These are phyloP conservation scores for Anguilla megastoma DNA, from an alignment of 2,797 vertebrate species.

Conservation along the genomic window DNA sequence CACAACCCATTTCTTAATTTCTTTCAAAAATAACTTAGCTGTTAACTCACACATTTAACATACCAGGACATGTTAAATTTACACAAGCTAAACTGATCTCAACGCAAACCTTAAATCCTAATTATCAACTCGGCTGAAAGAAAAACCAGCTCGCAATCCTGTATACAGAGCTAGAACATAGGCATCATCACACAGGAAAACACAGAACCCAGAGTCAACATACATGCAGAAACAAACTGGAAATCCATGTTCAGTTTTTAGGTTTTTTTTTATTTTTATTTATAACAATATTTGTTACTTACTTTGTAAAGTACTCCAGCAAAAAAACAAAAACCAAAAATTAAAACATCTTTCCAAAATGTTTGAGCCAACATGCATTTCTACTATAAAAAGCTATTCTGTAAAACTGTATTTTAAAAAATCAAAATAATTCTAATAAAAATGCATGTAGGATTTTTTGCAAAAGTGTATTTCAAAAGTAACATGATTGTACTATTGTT, in stretches of 20 bases:
- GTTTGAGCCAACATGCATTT: constrained; percentile 76
- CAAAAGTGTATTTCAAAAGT: constrained; percentile 58
- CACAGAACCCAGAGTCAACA: neutral
- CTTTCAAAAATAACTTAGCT: too few species aligned
- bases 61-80: neutral
- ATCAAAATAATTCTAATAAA: constrained; percentile 62
- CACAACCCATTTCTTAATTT: too few species aligned
- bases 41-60: too few species aligned
- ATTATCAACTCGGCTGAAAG: neutral
- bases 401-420: constrained; percentile 61
- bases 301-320: constrained; percentile 95
- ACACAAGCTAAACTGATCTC: neutral
- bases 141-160: neutral
- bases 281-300: constrained; percentile 98
- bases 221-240: constrained; percentile 10
- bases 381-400: constrained; percentile 80
- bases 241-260: constrained; percentile 72
- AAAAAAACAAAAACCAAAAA: constrained; percentile 66
- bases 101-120: neutral
- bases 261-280: constrained; percentile 89
- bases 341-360: constrained; percentile 68
- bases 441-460: constrained; percentile 62
- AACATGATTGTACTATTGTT: neutral
- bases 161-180: neutral
- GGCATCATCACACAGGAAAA: neutral